Evolutionary conservation across 1,140 invertebrate species (phyloP).

Genomic region (Pentalonia nigronervosa): DNA sequence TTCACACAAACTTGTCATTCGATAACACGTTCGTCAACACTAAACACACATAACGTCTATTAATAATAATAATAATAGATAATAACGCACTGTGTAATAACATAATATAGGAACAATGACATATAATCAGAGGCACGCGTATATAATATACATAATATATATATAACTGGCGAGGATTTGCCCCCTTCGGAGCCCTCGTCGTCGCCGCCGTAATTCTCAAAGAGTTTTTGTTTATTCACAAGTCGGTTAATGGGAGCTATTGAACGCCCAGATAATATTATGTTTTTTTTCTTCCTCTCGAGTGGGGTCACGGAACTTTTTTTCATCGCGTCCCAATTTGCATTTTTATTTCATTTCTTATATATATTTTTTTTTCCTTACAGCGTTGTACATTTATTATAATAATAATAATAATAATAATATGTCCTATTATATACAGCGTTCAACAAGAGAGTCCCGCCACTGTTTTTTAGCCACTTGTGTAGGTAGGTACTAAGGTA

Average conservation of each 20-base stretch:
- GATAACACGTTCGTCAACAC: neutral
- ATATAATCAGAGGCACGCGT: neutral
- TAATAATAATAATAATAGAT: constrained; percentile 4
- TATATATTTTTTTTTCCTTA: neutral
- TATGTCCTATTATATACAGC: neutral
- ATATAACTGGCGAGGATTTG: neutral
- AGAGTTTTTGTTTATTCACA: constrained; percentile 41
- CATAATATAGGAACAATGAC: neutral
- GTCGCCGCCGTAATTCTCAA: constrained; percentile 30
- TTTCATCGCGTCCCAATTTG: constrained; percentile 11
- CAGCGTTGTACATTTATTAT: neutral
- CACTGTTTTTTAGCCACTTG: neutral
- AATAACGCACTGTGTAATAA: neutral
- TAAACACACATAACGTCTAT: constrained; percentile 4
- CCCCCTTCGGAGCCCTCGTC: neutral
- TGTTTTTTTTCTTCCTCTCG: too few species aligned
- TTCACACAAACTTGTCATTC: neutral
- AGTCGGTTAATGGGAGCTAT: constrained; percentile 10
- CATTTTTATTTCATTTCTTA: constrained; percentile 39
- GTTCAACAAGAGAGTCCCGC: neutral
- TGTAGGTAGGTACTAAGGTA: neutral
- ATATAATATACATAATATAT: neutral
- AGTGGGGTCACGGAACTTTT: neutral
- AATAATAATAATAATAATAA: neutral
- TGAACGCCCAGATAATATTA: constrained; percentile 23